Evolutionary conservation across 2,113 vertebrate species (phyloP).

Genomic region (Hippocampus zosterae): DNA sequence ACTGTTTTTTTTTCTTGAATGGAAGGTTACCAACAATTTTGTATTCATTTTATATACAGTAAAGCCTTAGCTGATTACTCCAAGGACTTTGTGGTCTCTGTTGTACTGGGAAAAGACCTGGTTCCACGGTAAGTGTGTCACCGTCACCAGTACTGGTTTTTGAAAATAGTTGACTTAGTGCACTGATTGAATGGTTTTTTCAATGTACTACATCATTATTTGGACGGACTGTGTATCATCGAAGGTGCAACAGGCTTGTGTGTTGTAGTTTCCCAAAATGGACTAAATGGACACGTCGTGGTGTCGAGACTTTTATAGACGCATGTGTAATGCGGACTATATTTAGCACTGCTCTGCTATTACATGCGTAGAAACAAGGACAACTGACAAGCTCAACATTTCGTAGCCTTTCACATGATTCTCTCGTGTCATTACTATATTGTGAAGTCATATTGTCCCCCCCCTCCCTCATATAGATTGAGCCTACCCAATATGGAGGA

Average conservation of each 20-base stretch:
- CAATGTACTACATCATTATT: neutral
- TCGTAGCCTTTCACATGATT: neutral
- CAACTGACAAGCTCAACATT: neutral
- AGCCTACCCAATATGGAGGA: constrained; percentile 95
- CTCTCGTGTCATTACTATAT: neutral
- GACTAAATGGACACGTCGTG: constrained; percentile 10
- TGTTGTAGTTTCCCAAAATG: constrained; percentile 6
- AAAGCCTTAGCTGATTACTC: constrained; percentile 89
- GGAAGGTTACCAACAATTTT: neutral
- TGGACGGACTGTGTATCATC: neutral
- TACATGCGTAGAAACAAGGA: constrained; percentile 17
- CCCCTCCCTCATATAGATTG: constrained; percentile 67
- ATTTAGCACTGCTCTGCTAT: constrained; percentile 43
- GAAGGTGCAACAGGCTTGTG: constrained; percentile 1
- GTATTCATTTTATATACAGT: constrained; percentile 62
- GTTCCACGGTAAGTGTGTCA: constrained; percentile 81
- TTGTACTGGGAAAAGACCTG: constrained; percentile 91
- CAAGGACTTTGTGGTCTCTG: constrained; percentile 85
- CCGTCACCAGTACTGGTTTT: neutral
- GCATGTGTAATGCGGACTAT: constrained; percentile 19
- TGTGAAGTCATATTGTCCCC: neutral
- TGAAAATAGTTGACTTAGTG: neutral
- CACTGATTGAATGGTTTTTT: neutral
- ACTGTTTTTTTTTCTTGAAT: neutral
- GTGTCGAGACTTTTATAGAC: constrained; percentile 31